Evolutionary conservation across 1,140 invertebrate genomes (phyloP).

Genomic region (Pseudomyrmex dendroicus): DNA sequence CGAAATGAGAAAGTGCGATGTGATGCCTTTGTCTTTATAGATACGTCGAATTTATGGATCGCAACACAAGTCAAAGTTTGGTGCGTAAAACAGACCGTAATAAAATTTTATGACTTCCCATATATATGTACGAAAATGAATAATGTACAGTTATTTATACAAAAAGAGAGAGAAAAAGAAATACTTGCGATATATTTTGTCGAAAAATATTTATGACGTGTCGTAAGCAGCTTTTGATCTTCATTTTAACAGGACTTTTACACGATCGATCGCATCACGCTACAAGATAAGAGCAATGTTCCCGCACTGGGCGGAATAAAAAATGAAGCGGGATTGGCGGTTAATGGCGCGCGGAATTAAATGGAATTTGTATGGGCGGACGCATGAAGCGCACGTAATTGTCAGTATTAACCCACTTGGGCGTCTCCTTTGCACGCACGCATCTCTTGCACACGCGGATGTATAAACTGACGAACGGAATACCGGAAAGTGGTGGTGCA

Average conservation of each 20-base stretch:
- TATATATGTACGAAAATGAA: too few relatives aligned
- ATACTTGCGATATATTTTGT: not conserved
- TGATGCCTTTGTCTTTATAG: not conserved
- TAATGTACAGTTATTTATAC: too few relatives aligned
- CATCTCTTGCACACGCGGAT: conserved; percentile 50
- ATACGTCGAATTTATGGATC: conserved; percentile 35
- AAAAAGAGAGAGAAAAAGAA: not conserved
- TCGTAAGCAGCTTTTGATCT: conserved; percentile 14
- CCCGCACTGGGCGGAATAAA: conserved; percentile 12
- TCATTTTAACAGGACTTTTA: not conserved
- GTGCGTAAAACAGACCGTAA: not conserved
- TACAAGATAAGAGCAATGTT: not conserved
- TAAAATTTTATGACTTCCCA: not conserved
- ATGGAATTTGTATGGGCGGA: conserved; percentile 73
- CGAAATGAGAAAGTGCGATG: conserved; percentile 33
- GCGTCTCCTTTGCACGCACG: conserved; percentile 75
- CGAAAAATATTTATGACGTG: not conserved
- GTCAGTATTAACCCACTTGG: conserved; percentile 79
- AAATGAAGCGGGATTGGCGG: conserved; percentile 47
- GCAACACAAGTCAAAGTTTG: too few relatives aligned
- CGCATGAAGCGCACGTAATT: conserved; percentile 72
- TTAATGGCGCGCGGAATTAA: conserved; percentile 69
- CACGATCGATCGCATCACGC: not conserved
- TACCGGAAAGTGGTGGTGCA: conserved; percentile 38
- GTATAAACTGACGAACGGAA: not conserved